Conservation (phyloP, 2,888 invertebrate species). For the Deilephila porcellus region DNA sequence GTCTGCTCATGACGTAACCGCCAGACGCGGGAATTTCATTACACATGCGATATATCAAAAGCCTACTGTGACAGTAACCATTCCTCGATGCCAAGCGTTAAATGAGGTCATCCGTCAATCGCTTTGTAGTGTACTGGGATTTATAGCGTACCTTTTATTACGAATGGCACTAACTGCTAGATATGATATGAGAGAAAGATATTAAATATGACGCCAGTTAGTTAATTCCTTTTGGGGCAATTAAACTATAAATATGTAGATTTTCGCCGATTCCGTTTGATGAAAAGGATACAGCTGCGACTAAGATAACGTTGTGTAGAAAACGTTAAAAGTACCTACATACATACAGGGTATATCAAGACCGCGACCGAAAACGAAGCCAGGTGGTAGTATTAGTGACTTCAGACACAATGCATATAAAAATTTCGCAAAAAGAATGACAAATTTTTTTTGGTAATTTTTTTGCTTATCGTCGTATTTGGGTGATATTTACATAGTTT, state of each 20-base stretch:
- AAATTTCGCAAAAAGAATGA: too few species aligned
- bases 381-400: too few species aligned
- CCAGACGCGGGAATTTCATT: conserved; percentile 57
- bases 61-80: conserved; percentile 72
- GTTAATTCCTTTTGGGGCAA: neutral
- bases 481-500: too few species aligned
- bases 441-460: too few species aligned
- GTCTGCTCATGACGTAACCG: conserved; percentile 48
- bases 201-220: neutral
- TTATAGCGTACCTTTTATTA: conserved; percentile 41
- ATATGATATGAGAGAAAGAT: neutral
- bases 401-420: too few species aligned
- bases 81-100: conserved; percentile 67
- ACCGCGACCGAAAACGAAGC: too few species aligned
- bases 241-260: neutral
- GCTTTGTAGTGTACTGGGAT: conserved; percentile 57
- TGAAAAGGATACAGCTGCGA: neutral
- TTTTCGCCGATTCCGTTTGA: neutral
- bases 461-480: too few species aligned
- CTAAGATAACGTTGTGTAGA: too few species aligned
- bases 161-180: neutral
- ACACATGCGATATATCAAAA: conserved; percentile 69
- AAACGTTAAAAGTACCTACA: too few species aligned
- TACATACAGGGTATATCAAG: too few species aligned
- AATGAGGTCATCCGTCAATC: conserved; percentile 73